Conservation (phyloP, 2,113 vertebrate species). For the Chrysemys picta region DNA sequence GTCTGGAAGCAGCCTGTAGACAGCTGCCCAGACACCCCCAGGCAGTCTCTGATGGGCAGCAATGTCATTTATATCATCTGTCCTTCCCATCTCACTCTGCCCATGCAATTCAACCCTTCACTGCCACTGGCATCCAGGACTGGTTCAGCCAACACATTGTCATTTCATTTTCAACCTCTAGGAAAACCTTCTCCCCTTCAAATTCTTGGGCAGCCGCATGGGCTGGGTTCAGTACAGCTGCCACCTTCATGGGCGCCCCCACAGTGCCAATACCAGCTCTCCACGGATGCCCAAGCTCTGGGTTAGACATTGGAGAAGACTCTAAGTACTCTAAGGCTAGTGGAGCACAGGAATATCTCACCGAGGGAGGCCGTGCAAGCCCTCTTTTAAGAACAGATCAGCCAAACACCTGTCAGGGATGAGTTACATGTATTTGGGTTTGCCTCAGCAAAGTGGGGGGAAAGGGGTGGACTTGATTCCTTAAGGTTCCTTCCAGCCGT, state of each 20-base stretch:
- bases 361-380: not conserved
- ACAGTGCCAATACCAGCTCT: no score
- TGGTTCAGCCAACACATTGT: not conserved
- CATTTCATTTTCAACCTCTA: not conserved
- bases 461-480: no score
- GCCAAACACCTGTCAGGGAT: not conserved
- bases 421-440: not conserved
- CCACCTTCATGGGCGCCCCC: accelerated
- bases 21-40: not conserved
- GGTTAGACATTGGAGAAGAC: not conserved
- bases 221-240: not conserved
- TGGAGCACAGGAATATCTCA: not conserved
- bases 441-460: not conserved
- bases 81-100: no score
- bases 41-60: not conserved
- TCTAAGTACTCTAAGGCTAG: not conserved
- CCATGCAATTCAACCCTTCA: not conserved
- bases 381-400: not conserved
- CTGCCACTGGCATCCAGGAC: no score
- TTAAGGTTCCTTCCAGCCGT: not conserved
- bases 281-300: not conserved
- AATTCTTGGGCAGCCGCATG: not conserved
- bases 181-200: not conserved
- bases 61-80: no score
- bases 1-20: not conserved